These are phyloP conservation scores for Noctua fimbriata DNA, from an alignment of 2,888 invertebrate species.

Conservation along the genomic window DNA sequence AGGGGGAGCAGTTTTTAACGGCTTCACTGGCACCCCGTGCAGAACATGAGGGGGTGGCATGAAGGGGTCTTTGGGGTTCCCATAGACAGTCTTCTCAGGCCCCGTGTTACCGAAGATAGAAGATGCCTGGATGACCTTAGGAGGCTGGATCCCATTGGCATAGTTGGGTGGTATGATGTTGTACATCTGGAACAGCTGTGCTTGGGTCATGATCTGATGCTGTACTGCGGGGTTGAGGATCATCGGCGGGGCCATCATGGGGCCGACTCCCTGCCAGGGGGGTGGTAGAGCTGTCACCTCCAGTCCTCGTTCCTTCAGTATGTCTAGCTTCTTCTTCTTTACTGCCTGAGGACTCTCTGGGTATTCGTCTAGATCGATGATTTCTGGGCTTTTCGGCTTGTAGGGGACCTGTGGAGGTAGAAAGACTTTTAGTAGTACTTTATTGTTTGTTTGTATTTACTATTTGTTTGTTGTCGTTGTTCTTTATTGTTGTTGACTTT, in stretches of 20 bases:
- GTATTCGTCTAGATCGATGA: conserved; percentile 91
- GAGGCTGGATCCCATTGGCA: conserved; percentile 82
- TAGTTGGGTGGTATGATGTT: conserved; percentile 80
- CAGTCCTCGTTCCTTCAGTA: conserved; percentile 93
- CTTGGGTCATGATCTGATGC: conserved; percentile 88
- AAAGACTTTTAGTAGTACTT: neutral
- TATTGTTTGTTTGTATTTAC: too few relatives aligned
- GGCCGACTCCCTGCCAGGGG: conserved; percentile 68
- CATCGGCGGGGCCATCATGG: conserved; percentile 68
- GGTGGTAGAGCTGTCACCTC: conserved; percentile 93
- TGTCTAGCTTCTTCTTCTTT: conserved; percentile 93
- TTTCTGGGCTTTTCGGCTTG: conserved; percentile 91
- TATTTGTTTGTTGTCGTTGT: too few relatives aligned
- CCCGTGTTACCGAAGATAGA: conserved; percentile 91
- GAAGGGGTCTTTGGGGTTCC: conserved; percentile 93
- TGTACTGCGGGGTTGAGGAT: conserved; percentile 84
- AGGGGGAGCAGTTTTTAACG: conserved; percentile 70
- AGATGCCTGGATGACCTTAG: conserved; percentile 91
- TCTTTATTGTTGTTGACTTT: too few relatives aligned
- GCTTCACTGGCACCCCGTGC: conserved; percentile 84
- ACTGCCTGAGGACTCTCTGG: conserved; percentile 86
- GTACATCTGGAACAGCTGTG: conserved; percentile 86
- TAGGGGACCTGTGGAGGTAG: conserved; percentile 87
- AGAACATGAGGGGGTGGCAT: conserved; percentile 89
- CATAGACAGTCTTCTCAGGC: conserved; percentile 92